These are phyloP conservation scores for Centropristis striata DNA, from an alignment of 2,113 vertebrate species.

Conservation along the genomic window DNA sequence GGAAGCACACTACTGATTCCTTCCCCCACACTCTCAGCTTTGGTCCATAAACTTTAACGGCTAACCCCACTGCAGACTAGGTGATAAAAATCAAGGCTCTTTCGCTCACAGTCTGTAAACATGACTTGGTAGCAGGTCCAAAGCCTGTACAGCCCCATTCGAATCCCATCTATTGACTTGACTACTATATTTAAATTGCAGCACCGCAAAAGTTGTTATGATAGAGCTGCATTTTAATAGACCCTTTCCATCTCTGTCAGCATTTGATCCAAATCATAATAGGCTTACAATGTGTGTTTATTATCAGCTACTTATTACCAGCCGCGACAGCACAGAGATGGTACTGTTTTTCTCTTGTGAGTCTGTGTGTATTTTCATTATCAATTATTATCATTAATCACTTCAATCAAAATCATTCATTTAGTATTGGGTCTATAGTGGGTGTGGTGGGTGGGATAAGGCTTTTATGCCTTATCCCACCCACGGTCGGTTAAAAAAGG, in stretches of 20 bases:
- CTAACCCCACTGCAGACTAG: conserved; percentile 68
- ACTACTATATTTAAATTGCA: conserved; percentile 43
- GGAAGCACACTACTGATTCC: conserved; percentile 19
- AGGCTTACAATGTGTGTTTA: not conserved
- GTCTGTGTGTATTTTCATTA: too few relatives aligned
- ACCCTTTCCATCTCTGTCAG: conserved; percentile 14
- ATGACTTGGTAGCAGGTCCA: conserved; percentile 64
- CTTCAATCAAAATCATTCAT: too few relatives aligned
- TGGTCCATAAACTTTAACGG: conserved; percentile 79
- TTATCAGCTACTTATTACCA: conserved; percentile 34
- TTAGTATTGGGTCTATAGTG: too few relatives aligned
- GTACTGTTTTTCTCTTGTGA: too few relatives aligned
- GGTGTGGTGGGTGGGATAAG: too few relatives aligned
- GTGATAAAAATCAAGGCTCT: conserved; percentile 77
- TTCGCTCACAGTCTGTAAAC: conserved; percentile 75
- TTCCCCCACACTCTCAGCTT: conserved; percentile 34
- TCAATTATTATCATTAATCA: too few relatives aligned
- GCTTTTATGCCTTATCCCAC: too few relatives aligned
- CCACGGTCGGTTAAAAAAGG: too few relatives aligned
- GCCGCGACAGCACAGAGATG: not conserved
- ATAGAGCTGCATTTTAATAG: conserved; percentile 30
- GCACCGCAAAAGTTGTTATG: not conserved
- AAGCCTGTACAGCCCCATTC: conserved; percentile 34
- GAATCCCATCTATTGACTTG: conserved; percentile 30
- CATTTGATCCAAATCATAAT: conserved; percentile 13